Conservation (phyloP, 2,797 vertebrate species). For the Oophaga sylvatica region DNA sequence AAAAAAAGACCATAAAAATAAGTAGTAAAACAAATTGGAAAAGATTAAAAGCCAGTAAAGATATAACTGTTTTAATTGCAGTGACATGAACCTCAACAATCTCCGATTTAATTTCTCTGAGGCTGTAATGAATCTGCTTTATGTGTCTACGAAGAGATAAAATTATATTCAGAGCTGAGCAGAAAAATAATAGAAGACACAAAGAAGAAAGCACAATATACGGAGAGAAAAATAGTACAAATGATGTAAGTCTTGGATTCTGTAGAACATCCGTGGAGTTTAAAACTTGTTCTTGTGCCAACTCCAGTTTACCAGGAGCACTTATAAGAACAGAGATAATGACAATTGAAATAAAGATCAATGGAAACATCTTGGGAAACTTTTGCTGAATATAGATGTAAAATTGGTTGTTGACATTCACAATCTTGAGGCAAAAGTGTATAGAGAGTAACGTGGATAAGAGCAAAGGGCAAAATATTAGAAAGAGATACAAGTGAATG, state of each 20-base stretch:
- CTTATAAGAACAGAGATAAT: not conserved
- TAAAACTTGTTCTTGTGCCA: no score
- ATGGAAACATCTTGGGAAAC: not conserved
- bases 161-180: not conserved
- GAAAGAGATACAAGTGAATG: not conserved
- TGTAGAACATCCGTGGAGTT: not conserved
- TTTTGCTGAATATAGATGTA: not conserved
- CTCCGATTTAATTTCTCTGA: not conserved
- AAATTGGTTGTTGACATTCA: not conserved
- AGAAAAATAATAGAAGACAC: not conserved
- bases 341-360: constrained; percentile 1
- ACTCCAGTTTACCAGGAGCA: not conserved
- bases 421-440: constrained; percentile 13
- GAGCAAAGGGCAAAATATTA: not conserved
- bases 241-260: not conserved
- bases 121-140: not conserved
- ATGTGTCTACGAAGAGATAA: not conserved
- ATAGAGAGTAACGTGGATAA: constrained; percentile 1
- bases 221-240: no score
- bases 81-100: not conserved
- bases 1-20: no score
- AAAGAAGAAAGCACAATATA: not conserved
- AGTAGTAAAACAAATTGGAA: not conserved
- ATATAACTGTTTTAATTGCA: not conserved
- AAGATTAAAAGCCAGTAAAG: not conserved